Base-by-base conservation (phyloP, 1,140 invertebrate species). In the Oppia nitens region DNA sequence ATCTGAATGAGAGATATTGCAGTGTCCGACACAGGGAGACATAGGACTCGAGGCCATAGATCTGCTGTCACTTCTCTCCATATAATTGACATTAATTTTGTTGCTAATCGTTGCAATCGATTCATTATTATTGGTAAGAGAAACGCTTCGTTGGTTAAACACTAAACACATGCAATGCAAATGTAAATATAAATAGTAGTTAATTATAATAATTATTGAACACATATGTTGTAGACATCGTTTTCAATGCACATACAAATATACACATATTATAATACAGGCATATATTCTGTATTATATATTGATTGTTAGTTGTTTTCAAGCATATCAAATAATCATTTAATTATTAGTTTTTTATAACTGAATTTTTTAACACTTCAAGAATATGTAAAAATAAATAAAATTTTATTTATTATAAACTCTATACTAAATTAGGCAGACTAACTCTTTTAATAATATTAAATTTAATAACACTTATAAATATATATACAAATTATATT, bases 1-100 rank as follows among this genome's bases (percentile, higher is more conserved):
- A 24, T 62, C 65, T 14, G 57, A 28, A n/a, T 63, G 53, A 14
- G 17, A 29, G 20, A 9, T 26, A 50, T 26, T 21, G n/a, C 49
- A 25, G 49, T 26, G 32, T 40, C 32, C 32, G 32, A 17, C 17
- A 40, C 32, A 40, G 32, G 32, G 32, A 9, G 32, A 40, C 6
- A 40, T 6, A 9, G 32, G 32, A 40, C 32, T 40, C 17, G 32
- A 40, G 17, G 32, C 32, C 32, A 40, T 40, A 6, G 32, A 40
- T 9, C 32, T 6, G 32, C 32, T 40, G 17, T 40, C 32, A 40
- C 32, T 40, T 40, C 32, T 40, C 17, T 40, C 32, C 6, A 40
- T 6, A 40, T 40, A 40, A 40, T 40, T 40, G 17, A 9, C 6
- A 40, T 17, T 40, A 17, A 17, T 17, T 40, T 40, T 40, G 17